Evolutionary conservation across 2,113 vertebrate genomes (phyloP).

Genomic region (Ascaphus truei): DNA sequence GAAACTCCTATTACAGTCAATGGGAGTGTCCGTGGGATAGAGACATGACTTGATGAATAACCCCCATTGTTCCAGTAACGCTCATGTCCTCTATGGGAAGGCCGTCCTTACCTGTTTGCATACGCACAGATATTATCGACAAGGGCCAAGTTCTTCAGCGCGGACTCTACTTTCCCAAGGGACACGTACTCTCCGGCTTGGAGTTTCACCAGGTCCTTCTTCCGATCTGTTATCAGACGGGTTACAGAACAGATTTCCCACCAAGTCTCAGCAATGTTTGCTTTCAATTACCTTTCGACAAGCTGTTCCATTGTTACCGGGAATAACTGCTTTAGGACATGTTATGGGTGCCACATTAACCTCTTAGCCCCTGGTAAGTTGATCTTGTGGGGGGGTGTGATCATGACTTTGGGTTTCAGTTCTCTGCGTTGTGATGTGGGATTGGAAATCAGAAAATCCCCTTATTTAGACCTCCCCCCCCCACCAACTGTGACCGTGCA

Average conservation of each 20-base stretch:
- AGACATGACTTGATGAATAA: too few relatives aligned
- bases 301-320: background rate
- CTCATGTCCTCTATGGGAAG: too few relatives aligned
- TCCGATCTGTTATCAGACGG: constrained; percentile 72
- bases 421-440: too few relatives aligned
- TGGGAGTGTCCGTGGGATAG: too few relatives aligned
- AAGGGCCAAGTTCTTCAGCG: constrained; percentile 85
- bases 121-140: constrained; percentile 95
- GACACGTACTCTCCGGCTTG: constrained; percentile 95
- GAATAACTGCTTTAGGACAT: background rate
- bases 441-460: too few relatives aligned
- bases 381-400: background rate
- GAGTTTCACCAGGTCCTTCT: constrained; percentile 95
- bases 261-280: too few relatives aligned
- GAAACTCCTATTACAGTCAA: too few relatives aligned
- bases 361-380: background rate
- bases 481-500: too few relatives aligned
- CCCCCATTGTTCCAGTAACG: too few relatives aligned
- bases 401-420: too few relatives aligned
- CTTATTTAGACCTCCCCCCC: too few relatives aligned
- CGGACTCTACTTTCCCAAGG: constrained; percentile 91
- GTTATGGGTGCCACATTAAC: background rate
- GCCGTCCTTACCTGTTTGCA: constrained; percentile 81
- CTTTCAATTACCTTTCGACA: background rate
- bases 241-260: background rate